Percentiles rank a stretch among this genome's conserved stretches.
Conservation (phyloP, 2,888 invertebrate genomes). For the Sminthurides aquaticus region DNA sequence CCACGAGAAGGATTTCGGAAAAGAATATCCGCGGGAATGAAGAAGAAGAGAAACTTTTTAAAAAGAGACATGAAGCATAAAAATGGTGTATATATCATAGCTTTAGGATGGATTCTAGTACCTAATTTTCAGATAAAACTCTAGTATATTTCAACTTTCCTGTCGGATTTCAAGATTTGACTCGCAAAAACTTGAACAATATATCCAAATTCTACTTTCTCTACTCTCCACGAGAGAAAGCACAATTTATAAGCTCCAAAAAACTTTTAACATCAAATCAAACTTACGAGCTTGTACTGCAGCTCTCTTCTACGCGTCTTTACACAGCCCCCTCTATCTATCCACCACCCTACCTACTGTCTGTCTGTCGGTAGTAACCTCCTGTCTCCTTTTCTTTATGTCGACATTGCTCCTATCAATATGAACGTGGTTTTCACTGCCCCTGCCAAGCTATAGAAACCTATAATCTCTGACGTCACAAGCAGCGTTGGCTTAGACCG, state of each 20-base stretch:
- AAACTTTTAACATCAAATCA: not conserved
- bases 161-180: not conserved
- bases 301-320: too few species aligned
- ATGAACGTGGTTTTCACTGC: too few species aligned
- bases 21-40: too few species aligned
- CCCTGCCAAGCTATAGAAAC: too few species aligned
- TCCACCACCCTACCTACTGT: too few species aligned
- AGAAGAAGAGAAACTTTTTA: not conserved
- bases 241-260: not conserved
- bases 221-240: not conserved
- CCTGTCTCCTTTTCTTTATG: too few species aligned
- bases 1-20: not conserved
- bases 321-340: too few species aligned
- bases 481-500: too few species aligned
- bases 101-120: not conserved
- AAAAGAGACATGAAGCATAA: not conserved
- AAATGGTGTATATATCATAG: not conserved
- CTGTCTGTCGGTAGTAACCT: too few species aligned
- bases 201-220: not conserved
- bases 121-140: conserved; percentile 7
- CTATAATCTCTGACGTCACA: too few species aligned
- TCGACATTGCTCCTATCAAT: too few species aligned
- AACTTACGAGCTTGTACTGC: not conserved
- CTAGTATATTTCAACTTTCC: not conserved
- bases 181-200: too few species aligned